Evolutionary conservation across 2,113 vertebrate species (phyloP).

Genomic region (Phoenicopterus ruber): DNA sequence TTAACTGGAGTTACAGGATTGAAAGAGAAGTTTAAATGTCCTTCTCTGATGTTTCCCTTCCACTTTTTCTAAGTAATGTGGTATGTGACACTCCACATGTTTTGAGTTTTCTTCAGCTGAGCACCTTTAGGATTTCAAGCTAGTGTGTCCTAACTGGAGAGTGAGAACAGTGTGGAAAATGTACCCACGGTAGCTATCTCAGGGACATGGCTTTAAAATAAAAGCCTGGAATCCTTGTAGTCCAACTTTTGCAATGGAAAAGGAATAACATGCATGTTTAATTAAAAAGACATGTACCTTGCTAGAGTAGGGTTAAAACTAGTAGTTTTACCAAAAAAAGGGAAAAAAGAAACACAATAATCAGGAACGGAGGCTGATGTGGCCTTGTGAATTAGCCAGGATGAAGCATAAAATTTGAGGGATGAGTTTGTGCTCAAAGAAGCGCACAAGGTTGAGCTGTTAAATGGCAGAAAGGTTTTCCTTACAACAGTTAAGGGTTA

Average conservation of each 20-base stretch:
- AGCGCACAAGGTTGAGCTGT: neutral
- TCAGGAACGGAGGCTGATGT: neutral
- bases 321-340: neutral
- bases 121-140: neutral
- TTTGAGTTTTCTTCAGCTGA: neutral
- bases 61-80: neutral
- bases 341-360: neutral
- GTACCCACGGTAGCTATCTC: neutral
- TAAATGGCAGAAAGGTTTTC: neutral
- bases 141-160: neutral
- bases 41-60: neutral
- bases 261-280: neutral
- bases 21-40: neutral
- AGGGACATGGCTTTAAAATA: neutral
- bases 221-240: neutral
- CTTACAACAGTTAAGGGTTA: neutral
- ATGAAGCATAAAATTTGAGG: neutral
- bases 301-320: neutral
- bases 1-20: neutral
- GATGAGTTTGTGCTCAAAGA: neutral
- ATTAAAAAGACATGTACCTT: neutral
- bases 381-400: neutral
- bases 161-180: neutral
- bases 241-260: neutral
- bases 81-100: neutral